Evolutionary conservation across 2,888 invertebrate genomes (phyloP).

Genomic region (Lingula anatina): DNA sequence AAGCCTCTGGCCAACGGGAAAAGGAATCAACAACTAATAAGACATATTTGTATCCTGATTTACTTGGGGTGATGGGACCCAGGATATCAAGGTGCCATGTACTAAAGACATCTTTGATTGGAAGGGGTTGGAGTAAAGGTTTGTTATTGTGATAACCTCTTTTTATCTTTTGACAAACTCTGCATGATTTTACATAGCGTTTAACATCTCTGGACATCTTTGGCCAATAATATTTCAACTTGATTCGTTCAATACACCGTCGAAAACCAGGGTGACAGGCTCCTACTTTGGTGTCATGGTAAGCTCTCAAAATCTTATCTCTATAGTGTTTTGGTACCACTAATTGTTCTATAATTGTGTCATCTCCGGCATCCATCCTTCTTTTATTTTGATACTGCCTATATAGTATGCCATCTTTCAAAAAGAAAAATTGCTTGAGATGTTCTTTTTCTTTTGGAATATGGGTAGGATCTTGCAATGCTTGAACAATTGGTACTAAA

Average conservation of each 20-base stretch:
- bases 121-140: slow-evolving; percentile 2
- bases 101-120: slow-evolving; percentile 6
- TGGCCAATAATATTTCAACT: neutral
- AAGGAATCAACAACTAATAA: slow-evolving; percentile 1
- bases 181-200: neutral
- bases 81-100: slow-evolving; percentile 6
- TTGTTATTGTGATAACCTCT: neutral
- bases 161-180: neutral
- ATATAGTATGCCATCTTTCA: too few species aligned
- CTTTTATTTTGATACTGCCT: too few species aligned
- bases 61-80: slow-evolving; percentile 3
- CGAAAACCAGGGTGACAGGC: neutral
- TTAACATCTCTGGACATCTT: neutral
- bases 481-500: too few species aligned
- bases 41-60: slow-evolving; percentile 6
- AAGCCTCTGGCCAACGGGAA: slow-evolving; percentile 9
- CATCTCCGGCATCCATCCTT: too few species aligned
- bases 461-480: too few species aligned
- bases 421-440: too few species aligned
- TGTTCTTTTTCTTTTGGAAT: too few species aligned
- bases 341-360: too few species aligned
- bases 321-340: too few species aligned
- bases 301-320: too few species aligned
- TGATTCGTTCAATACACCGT: neutral
- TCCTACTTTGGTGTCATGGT: too few species aligned